Base-by-base conservation (phyloP, 2,113 vertebrate species). In the Phocoena phocoena region DNA sequence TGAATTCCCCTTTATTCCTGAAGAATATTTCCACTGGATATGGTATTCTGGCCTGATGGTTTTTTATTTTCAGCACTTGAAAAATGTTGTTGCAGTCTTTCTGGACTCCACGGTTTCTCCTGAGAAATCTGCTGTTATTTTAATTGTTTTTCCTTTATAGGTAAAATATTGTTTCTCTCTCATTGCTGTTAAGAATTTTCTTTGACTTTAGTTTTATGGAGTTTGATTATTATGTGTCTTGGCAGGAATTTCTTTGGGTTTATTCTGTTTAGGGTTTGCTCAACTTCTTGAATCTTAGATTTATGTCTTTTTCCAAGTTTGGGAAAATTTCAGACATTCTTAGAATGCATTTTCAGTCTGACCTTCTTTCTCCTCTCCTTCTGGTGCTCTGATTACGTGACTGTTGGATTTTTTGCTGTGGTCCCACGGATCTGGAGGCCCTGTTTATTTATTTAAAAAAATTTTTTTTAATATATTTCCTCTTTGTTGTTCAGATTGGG, bases 311-410 rank as follows among this genome's bases (percentile, higher is more conserved):
- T 77, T 50, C 84, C 47, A 91, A 71, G 15, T 44, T 87, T 68
- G 20, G 25, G 74, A 36, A 81, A 86, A 74, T 58, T 62, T 96
- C 74, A 88, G 14, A 50, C 53, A 77, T 89, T 92, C 44, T 95
- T 88, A 79, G 28, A 80, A 87, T 87, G 50, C 33, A 76, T 82
- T 86, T 94, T 96, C 38, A 87, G 36, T 85, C 44, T 38, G 31
- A 18, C 60, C 20, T 79, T 73, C 6, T 87, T 92, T 65, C 44
- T 92, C n/a, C 18, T 73, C 28, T 92, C 21, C 53, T 73, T 82
- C 68, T 88, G 21, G 25, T 79, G 47, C 44, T 92, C 53, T 67
- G 31, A 41, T 70, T n/a, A 71, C 11, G 62, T 79, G 67, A 85
- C 74, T 74, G 50, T 87, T 88, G 41, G 21, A 84, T 55, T 63